Conservation (phyloP, 2,113 vertebrate species). For the Pitta sordida region DNA sequence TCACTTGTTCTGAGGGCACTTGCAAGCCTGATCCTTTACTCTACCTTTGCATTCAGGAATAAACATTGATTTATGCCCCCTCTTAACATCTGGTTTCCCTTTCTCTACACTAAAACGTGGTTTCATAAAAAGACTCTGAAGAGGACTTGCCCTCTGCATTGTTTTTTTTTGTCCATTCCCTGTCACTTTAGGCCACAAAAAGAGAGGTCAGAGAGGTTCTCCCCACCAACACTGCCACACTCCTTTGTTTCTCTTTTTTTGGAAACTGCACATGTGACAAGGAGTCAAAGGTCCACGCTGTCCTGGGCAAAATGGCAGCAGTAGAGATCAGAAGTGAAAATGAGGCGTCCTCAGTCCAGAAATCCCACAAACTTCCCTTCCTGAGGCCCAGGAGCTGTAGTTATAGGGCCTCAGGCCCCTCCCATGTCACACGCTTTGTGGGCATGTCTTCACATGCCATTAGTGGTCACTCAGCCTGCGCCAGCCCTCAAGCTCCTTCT, state of each 20-base stretch:
- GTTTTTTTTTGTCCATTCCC: not conserved
- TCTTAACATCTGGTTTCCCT: not conserved
- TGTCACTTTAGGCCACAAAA: not conserved
- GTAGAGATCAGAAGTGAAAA: no score
- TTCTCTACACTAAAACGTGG: not conserved
- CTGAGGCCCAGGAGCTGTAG: no score
- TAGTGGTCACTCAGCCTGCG: no score
- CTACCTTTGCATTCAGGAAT: not conserved
- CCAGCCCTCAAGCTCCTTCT: no score
- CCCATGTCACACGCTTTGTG: no score
- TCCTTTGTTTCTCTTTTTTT: not conserved
- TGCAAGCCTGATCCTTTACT: not conserved
- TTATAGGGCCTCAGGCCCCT: no score
- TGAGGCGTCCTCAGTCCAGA: no score
- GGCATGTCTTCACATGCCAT: no score
- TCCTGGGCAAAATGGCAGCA: no score
- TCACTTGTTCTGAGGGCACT: not conserved
- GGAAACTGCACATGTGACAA: rapidly evolving
- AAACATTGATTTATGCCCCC: not conserved
- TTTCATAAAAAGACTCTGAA: not conserved
- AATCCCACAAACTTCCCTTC: no score
- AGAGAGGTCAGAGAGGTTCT: not conserved
- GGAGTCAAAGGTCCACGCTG: no score
- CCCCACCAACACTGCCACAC: rapidly evolving
- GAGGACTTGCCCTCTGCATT: not conserved